Base-by-base conservation (phyloP, 1,140 invertebrate genomes). In the Triops cancriformis region DNA sequence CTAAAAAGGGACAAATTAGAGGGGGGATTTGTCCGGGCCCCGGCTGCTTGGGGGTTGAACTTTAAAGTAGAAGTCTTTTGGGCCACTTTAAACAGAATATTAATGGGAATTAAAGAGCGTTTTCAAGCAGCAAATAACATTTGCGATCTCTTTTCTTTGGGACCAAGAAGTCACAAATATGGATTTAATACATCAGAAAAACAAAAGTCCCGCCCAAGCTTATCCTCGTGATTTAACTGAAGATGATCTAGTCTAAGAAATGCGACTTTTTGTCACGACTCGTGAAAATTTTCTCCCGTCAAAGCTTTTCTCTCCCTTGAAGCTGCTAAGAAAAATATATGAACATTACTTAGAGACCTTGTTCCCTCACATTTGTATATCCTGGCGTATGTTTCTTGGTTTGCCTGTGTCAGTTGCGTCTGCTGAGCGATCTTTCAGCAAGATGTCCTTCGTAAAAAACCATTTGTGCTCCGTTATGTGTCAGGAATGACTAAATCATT, bases 381-480 rank as follows among this genome's bases (percentile, higher is more conserved):
- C n/a, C n/a, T n/a, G n/a, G n/a, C n/a, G n/a, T n/a, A n/a, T n/a
- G n/a, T n/a, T n/a, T n/a, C n/a, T n/a, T n/a, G n/a, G n/a, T n/a
- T n/a, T n/a, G n/a, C n/a, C n/a, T n/a, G n/a, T n/a, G n/a, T n/a
- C n/a, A n/a, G n/a, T n/a, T n/a, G n/a, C n/a, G n/a, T n/a, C n/a
- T n/a, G n/a, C n/a, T n/a, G n/a, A n/a, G n/a, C n/a, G n/a, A n/a
- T n/a, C n/a, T n/a, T n/a, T n/a, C n/a, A n/a, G n/a, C n/a, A n/a
- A n/a, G n/a, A n/a, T n/a, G n/a, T n/a, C n/a, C n/a, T n/a, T n/a
- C 28, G 74, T 75, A 26, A 75, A 75, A 26, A 75, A 75, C 28
- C 74, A 75, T n/a, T 75, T 75, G 74, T 27, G 74, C 74, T 75
- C 74, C n/a, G 28, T 27, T 75, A n/a, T n/a, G n/a, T n/a, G n/a